Evolutionary conservation across 2,113 vertebrate genomes (phyloP).

Genomic region (Ophthalmolycus amberensis): DNA sequence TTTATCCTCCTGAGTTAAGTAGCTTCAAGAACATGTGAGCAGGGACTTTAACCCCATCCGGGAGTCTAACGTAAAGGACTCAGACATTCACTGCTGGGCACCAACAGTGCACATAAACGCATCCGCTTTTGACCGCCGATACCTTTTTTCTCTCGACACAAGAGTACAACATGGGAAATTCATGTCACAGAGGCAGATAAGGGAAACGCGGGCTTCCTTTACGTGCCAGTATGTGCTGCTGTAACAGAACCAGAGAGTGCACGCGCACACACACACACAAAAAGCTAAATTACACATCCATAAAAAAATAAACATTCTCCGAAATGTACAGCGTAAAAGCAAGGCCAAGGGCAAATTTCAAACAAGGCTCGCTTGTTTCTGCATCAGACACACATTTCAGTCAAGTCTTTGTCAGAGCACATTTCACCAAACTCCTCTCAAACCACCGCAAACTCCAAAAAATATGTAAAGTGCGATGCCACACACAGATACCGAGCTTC

Average conservation of each 20-base stretch:
- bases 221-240: background rate
- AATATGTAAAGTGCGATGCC: background rate
- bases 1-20: background rate
- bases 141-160: background rate
- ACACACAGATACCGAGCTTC: background rate
- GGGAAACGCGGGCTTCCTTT: no score
- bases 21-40: background rate
- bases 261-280: background rate
- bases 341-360: conserved; percentile 14
- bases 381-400: background rate
- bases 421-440: background rate
- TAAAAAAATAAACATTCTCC: conserved; percentile 47
- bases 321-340: conserved; percentile 20
- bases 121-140: background rate
- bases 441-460: background rate
- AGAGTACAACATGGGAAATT: background rate
- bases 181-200: background rate
- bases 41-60: background rate
- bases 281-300: conserved; percentile 21
- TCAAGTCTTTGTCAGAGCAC: background rate
- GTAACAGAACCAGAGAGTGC: conserved; percentile 29
- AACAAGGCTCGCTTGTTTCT: conserved; percentile 10
- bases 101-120: background rate
- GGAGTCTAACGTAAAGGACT: background rate
- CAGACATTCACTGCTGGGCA: background rate